Evolutionary conservation across 1,140 invertebrate genomes (phyloP), one percentile per base, ranked within the genome.

Genomic region (Leptinotarsa lineolata): DNA sequence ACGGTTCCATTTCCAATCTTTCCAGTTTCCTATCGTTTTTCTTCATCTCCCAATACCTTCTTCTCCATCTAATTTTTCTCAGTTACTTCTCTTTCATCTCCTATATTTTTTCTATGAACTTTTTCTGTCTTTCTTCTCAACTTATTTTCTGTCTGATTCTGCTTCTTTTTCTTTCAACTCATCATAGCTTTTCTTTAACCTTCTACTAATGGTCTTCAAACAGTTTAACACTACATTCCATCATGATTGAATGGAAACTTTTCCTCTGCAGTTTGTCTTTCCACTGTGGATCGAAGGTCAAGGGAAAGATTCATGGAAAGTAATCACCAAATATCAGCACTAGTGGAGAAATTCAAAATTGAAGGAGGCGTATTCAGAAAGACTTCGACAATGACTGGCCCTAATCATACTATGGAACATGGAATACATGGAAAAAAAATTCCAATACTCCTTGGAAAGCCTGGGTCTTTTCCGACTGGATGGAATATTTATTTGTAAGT

Each of bases 301-400:
- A 88, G 95, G 24, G 95, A 97, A 84, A 87, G 94, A 15, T 97
- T 97, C 82, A 87, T 97, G 12, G 95, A 97, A 83, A 97, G 95
- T 0, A 96, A 95, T 81, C 93, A 95, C 74, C 95, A 97, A 84
- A 97, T 97, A 77, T 92, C 94, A 6, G 92, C 94, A 0, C 83
- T 97, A 1, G 95, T 97, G 0, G 95, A 97, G 70, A 95, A 96
- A 81, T 97, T 97, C 80, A 95, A 95, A 81, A 83, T 92, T 16
- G 95, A 97, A 84, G 93, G 92, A 45, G 85, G 87, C 46, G 86
- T 90, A 68, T 90, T 91, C 79, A 80, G 92, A 77, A 89, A 93
- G 83, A 87, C 77, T 48, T 67, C 73, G 84, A 83, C 85, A 83
- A 81, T 81, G 15, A 68, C 73, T 24, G 71, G 74, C 1, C 76